These are phyloP conservation scores for Drosophila malerkotliana DNA, from an alignment of 1,140 invertebrate species.

Conservation along the genomic window DNA sequence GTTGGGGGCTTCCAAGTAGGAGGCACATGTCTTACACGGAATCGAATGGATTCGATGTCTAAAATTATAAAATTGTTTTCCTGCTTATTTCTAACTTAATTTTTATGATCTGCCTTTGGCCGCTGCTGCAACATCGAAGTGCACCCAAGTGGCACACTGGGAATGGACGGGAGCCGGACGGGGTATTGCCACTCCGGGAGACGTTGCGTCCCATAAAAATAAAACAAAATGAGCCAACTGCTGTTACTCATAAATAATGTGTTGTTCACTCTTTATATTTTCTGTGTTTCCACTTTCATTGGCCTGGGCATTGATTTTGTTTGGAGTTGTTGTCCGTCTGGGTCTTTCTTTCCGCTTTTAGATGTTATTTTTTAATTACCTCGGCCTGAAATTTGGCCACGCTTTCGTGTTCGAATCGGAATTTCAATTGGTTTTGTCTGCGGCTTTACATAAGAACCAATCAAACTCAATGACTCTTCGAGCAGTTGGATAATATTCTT, in stretches of 20 bases:
- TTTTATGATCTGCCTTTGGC: constrained; percentile 56
- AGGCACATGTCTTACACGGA: constrained; percentile 25
- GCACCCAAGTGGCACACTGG: constrained; percentile 39
- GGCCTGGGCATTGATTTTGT: constrained; percentile 45
- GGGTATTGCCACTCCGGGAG: constrained; percentile 41
- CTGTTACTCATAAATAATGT: constrained; percentile 48
- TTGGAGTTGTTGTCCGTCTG: constrained; percentile 33
- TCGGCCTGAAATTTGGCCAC: constrained; percentile 42
- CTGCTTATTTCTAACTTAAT: constrained; percentile 51
- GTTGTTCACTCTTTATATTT: constrained; percentile 18
- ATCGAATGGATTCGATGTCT: constrained; percentile 60
- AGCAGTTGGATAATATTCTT: constrained; percentile 31
- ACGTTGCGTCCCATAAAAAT: constrained; percentile 51
- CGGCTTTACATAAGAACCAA: constrained; percentile 51
- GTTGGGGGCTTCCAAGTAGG: constrained; percentile 31
- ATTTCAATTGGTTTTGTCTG: constrained; percentile 58
- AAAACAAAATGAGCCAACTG: constrained; percentile 46
- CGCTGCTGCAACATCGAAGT: constrained; percentile 33
- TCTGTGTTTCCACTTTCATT: constrained; percentile 42
- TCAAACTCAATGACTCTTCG: constrained; percentile 32
- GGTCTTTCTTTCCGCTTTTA: constrained; percentile 16
- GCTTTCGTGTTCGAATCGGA: constrained; percentile 64
- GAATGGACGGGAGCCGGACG: background rate
- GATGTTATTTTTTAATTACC: constrained; percentile 42
- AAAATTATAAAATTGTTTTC: constrained; percentile 70